Evolutionary conservation across 2,888 invertebrate species (phyloP).

Genomic region (Hanleya hanleyi): DNA sequence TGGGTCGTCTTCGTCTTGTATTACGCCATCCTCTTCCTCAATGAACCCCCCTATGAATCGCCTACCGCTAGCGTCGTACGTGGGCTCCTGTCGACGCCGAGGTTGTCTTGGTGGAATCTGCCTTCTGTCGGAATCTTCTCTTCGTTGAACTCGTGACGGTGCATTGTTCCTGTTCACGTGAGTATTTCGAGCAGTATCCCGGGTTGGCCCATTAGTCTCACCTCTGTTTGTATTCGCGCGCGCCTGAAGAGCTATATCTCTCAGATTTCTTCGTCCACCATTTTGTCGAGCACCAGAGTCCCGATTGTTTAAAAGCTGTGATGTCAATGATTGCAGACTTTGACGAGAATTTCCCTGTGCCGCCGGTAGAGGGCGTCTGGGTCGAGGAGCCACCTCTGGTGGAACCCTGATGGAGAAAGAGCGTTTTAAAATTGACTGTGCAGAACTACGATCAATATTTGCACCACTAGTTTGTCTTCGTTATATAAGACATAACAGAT

Average conservation of each 20-base stretch:
- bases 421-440: too few species aligned
- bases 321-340: neutral
- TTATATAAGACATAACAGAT: too few species aligned
- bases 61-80: neutral
- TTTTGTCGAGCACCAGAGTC: neutral
- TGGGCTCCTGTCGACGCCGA: too few species aligned
- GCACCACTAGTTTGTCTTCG: too few species aligned
- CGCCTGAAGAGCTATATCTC: neutral
- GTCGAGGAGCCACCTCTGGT: neutral
- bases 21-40: neutral
- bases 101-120: too few species aligned
- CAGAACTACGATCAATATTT: too few species aligned
- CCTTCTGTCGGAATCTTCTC: too few species aligned
- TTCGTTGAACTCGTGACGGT: too few species aligned
- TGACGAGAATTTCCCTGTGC: neutral
- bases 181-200: too few species aligned
- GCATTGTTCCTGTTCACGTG: too few species aligned
- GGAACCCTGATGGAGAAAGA: slow-evolving; percentile 6
- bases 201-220: neutral
- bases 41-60: neutral
- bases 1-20: neutral
- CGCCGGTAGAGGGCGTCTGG: neutral
- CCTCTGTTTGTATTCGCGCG: neutral
- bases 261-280: neutral
- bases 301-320: neutral